Percentiles rank a stretch among this genome's conserved stretches.
Evolutionary conservation across 2,113 vertebrate genomes (phyloP).

Genomic region (Serinus canaria): DNA sequence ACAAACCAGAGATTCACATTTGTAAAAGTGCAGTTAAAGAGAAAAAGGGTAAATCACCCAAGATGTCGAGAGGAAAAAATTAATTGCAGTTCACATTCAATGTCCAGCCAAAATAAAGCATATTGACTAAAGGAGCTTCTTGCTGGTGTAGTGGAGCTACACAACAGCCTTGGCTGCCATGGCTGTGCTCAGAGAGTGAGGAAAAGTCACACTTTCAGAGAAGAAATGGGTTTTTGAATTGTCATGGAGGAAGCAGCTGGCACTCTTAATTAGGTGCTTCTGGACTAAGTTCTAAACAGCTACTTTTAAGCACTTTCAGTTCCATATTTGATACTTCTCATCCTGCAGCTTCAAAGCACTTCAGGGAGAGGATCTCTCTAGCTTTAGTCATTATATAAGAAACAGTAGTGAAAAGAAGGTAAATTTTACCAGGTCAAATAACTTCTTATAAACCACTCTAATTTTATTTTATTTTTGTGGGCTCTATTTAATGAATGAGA

Average conservation of each 20-base stretch:
- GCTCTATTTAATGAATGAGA: background rate
- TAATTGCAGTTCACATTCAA: background rate
- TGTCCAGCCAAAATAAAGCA: background rate
- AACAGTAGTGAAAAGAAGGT: background rate
- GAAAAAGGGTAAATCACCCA: background rate
- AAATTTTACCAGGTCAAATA: background rate
- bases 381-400: background rate
- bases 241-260: background rate
- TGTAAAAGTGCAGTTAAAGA: background rate
- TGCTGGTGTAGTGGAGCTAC: background rate
- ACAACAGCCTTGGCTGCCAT: background rate
- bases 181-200: accelerated
- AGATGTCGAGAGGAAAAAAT: background rate
- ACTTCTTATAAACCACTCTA: background rate
- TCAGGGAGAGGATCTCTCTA: background rate
- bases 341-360: background rate
- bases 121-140: background rate
- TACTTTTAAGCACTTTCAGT: background rate
- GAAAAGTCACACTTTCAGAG: background rate
- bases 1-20: background rate
- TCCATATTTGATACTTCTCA: background rate
- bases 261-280: background rate
- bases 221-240: background rate
- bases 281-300: background rate
- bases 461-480: background rate